These are phyloP conservation scores for Drosophila setosimentum DNA, from an alignment of 2,888 invertebrate genomes.

Conservation along the genomic window DNA sequence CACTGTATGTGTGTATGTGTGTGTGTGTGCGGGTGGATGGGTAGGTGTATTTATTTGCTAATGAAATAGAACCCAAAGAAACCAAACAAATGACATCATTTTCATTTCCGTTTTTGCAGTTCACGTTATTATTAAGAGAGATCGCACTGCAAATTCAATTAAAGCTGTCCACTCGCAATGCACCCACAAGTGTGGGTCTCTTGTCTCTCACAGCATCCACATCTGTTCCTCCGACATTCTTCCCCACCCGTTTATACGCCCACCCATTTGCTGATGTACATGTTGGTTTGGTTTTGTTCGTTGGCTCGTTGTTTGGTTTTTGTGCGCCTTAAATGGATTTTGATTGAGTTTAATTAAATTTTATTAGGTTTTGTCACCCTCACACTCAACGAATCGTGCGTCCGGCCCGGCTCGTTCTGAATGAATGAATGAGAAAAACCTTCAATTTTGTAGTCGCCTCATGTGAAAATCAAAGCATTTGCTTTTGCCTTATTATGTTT, in stretches of 20 bases:
- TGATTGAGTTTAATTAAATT: constrained; percentile 85
- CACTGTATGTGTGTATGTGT: background rate
- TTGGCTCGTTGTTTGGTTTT: constrained; percentile 35
- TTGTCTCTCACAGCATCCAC: constrained; percentile 1
- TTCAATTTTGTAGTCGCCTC: constrained; percentile 15
- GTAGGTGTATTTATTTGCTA: constrained; percentile 27
- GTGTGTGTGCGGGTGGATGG: background rate
- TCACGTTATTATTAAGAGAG: constrained; percentile 31
- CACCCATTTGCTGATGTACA: constrained; percentile 10
- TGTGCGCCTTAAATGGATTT: constrained; percentile 82
- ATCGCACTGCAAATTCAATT: constrained; percentile 69
- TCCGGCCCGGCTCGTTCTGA: constrained; percentile 43
- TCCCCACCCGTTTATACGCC: background rate
- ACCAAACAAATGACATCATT: constrained; percentile 71
- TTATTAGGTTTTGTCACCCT: constrained; percentile 85
- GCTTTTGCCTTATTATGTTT: constrained; percentile 63
- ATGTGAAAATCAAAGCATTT: constrained; percentile 71
- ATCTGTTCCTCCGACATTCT: background rate
- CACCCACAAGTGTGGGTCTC: constrained; percentile 44
- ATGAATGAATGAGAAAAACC: constrained; percentile 23
- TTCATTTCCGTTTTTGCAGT: constrained; percentile 74
- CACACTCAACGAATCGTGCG: constrained; percentile 49
- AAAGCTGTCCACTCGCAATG: constrained; percentile 60
- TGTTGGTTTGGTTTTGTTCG: constrained; percentile 19
- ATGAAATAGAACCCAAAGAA: constrained; percentile 32